Evolutionary conservation across 2,797 vertebrate species (phyloP).

Genomic region (Potorous gilbertii): DNA sequence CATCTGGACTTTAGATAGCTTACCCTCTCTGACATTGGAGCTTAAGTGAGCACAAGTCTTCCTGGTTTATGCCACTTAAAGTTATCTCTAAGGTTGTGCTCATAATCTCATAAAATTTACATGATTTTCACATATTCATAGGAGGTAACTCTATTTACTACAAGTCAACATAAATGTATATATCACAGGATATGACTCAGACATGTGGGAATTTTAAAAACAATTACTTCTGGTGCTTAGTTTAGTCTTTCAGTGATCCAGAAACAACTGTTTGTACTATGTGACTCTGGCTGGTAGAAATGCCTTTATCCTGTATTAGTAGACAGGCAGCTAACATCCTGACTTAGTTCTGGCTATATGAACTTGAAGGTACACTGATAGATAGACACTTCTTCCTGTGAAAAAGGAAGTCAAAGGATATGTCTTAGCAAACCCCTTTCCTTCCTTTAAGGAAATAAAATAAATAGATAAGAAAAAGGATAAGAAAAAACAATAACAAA

Average conservation of each 20-base stretch:
- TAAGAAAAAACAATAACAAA: slow-evolving; percentile 6
- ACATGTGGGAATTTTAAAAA: not conserved
- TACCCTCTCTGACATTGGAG: not conserved
- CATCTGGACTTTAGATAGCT: not conserved
- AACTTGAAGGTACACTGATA: not conserved
- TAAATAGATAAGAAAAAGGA: not conserved
- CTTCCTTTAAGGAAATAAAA: slow-evolving; percentile 5
- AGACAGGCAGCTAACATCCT: not conserved
- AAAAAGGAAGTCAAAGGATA: not conserved
- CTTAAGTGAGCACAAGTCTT: not conserved
- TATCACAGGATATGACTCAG: not conserved
- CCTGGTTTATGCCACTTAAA: not conserved
- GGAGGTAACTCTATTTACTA: not conserved
- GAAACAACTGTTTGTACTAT: slow-evolving; percentile 4
- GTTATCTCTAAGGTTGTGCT: not conserved
- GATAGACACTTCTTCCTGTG: slow-evolving; percentile 4
- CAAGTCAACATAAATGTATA: not conserved
- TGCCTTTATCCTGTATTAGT: not conserved
- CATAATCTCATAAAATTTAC: not conserved
- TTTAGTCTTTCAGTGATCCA: not conserved
- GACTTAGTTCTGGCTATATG: not conserved
- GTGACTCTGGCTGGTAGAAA: not conserved
- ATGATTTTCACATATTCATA: not conserved
- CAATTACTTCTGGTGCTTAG: not conserved
- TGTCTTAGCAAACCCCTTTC: not conserved